These are phyloP conservation scores for Coelopa frigida DNA, from an alignment of 1,140 invertebrate genomes.

Conservation along the genomic window DNA sequence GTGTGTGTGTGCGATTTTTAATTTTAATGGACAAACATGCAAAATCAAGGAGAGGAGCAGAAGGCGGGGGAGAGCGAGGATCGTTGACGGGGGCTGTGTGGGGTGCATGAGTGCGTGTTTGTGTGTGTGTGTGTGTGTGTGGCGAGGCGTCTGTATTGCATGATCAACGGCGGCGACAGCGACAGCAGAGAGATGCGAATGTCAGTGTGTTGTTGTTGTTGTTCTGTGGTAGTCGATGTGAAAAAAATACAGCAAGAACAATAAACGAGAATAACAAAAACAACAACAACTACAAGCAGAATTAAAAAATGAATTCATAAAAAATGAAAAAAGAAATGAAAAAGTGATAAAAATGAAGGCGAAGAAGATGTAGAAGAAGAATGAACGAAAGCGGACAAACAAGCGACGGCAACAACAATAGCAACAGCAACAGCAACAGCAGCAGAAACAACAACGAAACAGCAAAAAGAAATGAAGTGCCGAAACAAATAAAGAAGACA, in stretches of 20 bases:
- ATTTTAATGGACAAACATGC: too few relatives aligned
- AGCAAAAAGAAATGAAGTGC: conserved; percentile 7
- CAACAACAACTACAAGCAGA: background rate
- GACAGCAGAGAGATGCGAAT: conserved; percentile 4
- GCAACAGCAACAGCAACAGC: background rate
- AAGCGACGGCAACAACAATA: conserved; percentile 1
- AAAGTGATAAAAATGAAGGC: background rate
- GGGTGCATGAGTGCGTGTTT: background rate
- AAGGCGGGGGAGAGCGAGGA: too few relatives aligned
- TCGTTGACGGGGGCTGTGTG: too few relatives aligned
- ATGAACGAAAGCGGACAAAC: background rate
- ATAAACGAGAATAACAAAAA: background rate
- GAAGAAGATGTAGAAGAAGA: background rate
- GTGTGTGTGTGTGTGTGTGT: conserved; percentile 23
- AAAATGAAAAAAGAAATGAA: conserved; percentile 5
- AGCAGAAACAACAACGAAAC: conserved; percentile 1
- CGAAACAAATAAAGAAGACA: background rate
- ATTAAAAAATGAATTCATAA: conserved; percentile 7
- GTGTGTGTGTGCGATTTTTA: too few relatives aligned
- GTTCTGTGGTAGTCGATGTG: too few relatives aligned
- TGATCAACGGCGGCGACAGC: conserved; percentile 17
- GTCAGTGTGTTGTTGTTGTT: too few relatives aligned
- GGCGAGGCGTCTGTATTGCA: too few relatives aligned
- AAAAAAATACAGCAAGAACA: too few relatives aligned
- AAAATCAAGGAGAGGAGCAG: too few relatives aligned